These are phyloP conservation scores for Hypotaenidia philippensis DNA, from an alignment of 2,797 vertebrate species.

Conservation along the genomic window DNA sequence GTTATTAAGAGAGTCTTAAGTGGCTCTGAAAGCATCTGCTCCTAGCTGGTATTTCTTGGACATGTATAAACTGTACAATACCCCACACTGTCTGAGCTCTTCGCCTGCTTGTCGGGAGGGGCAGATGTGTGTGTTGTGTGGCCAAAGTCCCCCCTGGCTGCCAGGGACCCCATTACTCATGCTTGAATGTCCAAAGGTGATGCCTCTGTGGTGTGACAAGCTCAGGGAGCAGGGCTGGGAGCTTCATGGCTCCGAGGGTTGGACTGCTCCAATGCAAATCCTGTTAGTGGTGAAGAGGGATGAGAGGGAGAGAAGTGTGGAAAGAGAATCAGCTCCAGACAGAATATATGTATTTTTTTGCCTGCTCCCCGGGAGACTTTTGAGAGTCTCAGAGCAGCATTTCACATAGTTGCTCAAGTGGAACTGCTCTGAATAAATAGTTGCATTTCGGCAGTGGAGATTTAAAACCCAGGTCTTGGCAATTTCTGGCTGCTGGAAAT, in stretches of 20 bases:
- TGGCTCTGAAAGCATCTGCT: conserved; percentile 31
- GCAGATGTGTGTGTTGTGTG: not conserved
- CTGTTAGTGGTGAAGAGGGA: conserved; percentile 16
- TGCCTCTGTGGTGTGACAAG: not conserved
- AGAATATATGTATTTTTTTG: conserved; percentile 40
- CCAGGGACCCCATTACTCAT: not conserved
- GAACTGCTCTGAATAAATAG: conserved; percentile 64
- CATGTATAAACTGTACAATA: not conserved
- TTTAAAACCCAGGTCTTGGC: conserved; percentile 54
- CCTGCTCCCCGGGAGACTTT: conserved; percentile 38
- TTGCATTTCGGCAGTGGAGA: conserved; percentile 53
- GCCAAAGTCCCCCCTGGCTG: not conserved
- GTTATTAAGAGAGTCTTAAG: not conserved
- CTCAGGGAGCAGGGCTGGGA: not conserved
- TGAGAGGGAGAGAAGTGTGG: conserved; percentile 24
- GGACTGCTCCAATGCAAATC: conserved; percentile 29
- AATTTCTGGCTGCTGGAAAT: conserved; percentile 46
- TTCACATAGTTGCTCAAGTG: conserved; percentile 62
- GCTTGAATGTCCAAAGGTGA: not conserved
- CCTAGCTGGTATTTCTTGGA: conserved; percentile 25
- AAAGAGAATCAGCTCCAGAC: conserved; percentile 56
- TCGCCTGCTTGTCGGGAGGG: not conserved
- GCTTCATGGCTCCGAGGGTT: not conserved
- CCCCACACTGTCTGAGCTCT: not conserved
- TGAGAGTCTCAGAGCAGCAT: conserved; percentile 64